Base-by-base conservation (phyloP, 2,113 vertebrate genomes). In the Zootoca vivipara region DNA sequence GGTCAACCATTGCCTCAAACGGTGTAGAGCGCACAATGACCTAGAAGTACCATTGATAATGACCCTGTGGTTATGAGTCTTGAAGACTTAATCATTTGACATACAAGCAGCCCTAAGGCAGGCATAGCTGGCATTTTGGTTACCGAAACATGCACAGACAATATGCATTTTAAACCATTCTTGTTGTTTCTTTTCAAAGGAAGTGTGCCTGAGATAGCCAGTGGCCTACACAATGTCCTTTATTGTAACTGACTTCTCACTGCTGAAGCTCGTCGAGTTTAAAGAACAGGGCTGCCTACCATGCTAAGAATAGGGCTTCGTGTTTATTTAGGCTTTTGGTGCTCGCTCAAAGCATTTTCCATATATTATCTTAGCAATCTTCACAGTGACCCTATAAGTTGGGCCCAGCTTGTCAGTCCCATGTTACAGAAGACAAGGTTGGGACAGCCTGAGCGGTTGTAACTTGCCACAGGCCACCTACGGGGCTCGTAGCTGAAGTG, bases 111-210 rank as follows among this genome's bases (percentile, higher is more conserved):
- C 98, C 98, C 92, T 77, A 73, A 97, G 98, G 98, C 97, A 92
- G 93, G 94, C 93, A 94, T 87, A 96, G 97, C 93, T 99, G 98
- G 98, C 98, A 98, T 99, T 99, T 98, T 97, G 97, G 97, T 98
- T 96, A 97, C 96, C 97, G 97, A 96, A 97, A 97, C 96, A 96
- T 98, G 98, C 98, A 98, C 97, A 97, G 98, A 99, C 98, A 98
- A 98, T 98, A 98, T 98, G 98, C 98, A 98, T 98, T 95, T 97
- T 96, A 97, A 97, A 95, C 96, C 92, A 94, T 90, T 30, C 93
- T 52, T 75, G 75, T 75, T 38, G 18, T 52, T 35, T 20, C 18
- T 35, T 35, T n/a, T 15, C 81, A 0, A 95, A 89, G 89, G 90
- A 88, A 16, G 91, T 73, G 22, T 87, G 93, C 94, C 92, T 75